Evolutionary conservation across 2,797 vertebrate species (phyloP).

Genomic region (Pseudochirops cupreus): DNA sequence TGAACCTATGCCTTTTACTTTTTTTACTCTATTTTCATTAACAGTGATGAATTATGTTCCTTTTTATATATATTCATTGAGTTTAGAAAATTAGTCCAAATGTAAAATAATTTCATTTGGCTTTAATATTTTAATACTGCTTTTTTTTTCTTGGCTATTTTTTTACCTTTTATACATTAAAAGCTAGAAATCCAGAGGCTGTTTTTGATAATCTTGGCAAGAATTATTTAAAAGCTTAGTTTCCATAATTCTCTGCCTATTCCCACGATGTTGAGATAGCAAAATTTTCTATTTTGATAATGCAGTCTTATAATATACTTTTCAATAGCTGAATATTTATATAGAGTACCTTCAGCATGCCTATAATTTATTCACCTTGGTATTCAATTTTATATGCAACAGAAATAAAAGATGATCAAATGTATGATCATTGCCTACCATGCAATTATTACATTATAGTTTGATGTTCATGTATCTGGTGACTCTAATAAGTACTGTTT

Average conservation of each 20-base stretch:
- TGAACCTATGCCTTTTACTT: neutral
- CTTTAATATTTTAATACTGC: neutral
- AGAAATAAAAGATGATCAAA: conserved; percentile 27
- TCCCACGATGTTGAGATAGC: neutral
- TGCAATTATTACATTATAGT: conserved; percentile 30
- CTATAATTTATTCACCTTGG: conserved; percentile 11
- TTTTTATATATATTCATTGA: neutral
- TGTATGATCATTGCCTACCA: conserved; percentile 3
- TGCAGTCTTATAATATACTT: neutral
- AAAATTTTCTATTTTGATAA: conserved; percentile 14
- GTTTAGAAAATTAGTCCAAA: conserved; percentile 8
- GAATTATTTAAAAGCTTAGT: conserved; percentile 20
- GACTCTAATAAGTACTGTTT: neutral
- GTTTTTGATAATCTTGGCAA: conserved; percentile 28
- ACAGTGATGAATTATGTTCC: neutral
- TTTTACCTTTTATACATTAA: conserved; percentile 16
- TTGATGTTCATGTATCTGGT: conserved; percentile 19
- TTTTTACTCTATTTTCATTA: conserved; percentile 28
- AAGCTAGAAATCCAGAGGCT: conserved; percentile 14
- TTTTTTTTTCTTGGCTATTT: conserved; percentile 28
- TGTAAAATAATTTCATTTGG: neutral
- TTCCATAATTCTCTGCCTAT: conserved; percentile 32
- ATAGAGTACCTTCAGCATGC: conserved; percentile 19
- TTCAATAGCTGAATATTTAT: neutral
- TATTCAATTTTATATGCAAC: neutral